phyloP scores from a whole-genome alignment of 2,888 invertebrate species.

The Beris morrisii region DNA sequence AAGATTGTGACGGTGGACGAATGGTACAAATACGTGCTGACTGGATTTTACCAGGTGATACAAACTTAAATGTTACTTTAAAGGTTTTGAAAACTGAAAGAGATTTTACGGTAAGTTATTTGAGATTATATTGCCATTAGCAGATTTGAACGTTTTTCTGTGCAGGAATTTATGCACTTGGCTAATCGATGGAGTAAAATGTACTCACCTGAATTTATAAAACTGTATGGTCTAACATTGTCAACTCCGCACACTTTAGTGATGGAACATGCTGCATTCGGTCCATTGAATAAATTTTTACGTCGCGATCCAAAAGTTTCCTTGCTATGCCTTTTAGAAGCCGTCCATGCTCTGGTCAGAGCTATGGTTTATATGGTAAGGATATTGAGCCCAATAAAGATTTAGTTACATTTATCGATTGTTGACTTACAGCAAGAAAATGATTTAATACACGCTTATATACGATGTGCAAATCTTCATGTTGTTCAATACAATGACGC shows the following conservation, averaged over 20 bases:
- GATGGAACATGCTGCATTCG: constrained; percentile 76
- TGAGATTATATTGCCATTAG: not conserved
- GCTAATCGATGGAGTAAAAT: constrained; percentile 79
- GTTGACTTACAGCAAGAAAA: constrained; percentile 66
- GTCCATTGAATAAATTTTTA: constrained; percentile 68
- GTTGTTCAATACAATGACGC: constrained; percentile 70
- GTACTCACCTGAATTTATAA: constrained; percentile 74
- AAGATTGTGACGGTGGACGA: constrained; percentile 64
- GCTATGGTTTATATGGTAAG: constrained; percentile 83
- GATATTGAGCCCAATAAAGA: constrained; percentile 30
- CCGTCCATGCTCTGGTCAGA: constrained; percentile 77
- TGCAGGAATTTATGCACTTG: constrained; percentile 74
- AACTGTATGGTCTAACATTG: constrained; percentile 76
- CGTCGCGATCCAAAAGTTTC: constrained; percentile 59
- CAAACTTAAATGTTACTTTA: constrained; percentile 69
- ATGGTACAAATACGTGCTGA: constrained; percentile 73
- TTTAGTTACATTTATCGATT: constrained; percentile 23
- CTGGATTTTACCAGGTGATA: constrained; percentile 69
- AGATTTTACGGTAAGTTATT: constrained; percentile 61
- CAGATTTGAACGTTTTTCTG: constrained; percentile 45
- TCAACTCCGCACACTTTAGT: constrained; percentile 78
- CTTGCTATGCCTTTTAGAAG: constrained; percentile 76
- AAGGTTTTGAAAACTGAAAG: constrained; percentile 72
- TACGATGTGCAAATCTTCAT: constrained; percentile 79
- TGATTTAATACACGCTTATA: constrained; percentile 79